Evolutionary conservation across 1,140 invertebrate species (phyloP).

Genomic region (Drosophila mojavensis): DNA sequence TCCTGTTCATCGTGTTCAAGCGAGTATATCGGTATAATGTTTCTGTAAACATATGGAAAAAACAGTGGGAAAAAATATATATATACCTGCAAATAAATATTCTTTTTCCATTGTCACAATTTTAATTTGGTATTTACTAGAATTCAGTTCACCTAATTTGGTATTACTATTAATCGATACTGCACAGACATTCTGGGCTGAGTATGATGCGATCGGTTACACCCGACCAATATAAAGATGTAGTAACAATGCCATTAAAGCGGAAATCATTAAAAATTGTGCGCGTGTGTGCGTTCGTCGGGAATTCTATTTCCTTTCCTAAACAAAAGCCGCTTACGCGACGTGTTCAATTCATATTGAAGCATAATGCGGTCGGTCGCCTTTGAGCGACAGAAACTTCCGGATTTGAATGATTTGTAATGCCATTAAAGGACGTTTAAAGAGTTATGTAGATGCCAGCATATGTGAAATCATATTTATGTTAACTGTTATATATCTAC

Average conservation of each 20-base stretch:
- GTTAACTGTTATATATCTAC: too few relatives aligned
- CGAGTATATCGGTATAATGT: neutral
- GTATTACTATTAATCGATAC: too few relatives aligned
- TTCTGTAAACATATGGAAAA: too few relatives aligned
- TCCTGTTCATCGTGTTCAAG: neutral
- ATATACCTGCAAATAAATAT: too few relatives aligned
- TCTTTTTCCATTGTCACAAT: too few relatives aligned
- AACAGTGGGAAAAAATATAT: too few relatives aligned
- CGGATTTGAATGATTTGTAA: slow-evolving; percentile 59
- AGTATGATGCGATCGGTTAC: neutral
- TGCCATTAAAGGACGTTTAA: neutral
- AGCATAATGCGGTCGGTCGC: slow-evolving; percentile 41
- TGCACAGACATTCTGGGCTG: neutral
- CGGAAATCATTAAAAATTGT: slow-evolving; percentile 78
- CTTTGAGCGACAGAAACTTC: slow-evolving; percentile 69
- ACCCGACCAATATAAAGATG: slow-evolving; percentile 50
- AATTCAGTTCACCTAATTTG: too few relatives aligned
- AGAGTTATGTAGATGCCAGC: neutral
- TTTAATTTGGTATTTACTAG: too few relatives aligned
- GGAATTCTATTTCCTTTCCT: slow-evolving; percentile 77
- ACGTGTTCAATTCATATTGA: slow-evolving; percentile 6
- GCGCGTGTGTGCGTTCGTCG: slow-evolving; percentile 4
- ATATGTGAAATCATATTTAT: neutral
- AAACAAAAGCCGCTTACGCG: slow-evolving; percentile 70
- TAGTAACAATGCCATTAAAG: slow-evolving; percentile 62